Evolutionary conservation across 2,113 vertebrate species (phyloP).

Genomic region (Cheilinus undulatus): DNA sequence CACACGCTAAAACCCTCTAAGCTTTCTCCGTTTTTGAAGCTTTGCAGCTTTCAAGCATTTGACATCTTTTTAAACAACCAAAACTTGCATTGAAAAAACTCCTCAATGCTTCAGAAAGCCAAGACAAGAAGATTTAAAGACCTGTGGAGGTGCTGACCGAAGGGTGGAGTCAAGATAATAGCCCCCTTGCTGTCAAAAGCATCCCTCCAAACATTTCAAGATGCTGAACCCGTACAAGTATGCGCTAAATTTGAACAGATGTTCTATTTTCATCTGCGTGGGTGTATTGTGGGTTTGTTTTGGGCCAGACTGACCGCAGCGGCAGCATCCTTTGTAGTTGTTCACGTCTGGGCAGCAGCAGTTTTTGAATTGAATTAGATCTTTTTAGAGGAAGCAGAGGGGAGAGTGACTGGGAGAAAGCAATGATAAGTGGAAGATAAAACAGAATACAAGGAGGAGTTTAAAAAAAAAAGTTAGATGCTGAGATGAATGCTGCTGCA

Average conservation of each 20-base stretch:
- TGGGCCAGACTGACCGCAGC: constrained; percentile 45
- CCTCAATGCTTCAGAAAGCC: neutral
- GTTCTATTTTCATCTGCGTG: constrained; percentile 57
- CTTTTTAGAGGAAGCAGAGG: constrained; percentile 13
- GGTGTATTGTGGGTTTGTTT: constrained; percentile 57
- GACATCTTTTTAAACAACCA: constrained; percentile 28
- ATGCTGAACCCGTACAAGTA: constrained; percentile 51
- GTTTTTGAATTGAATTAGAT: constrained; percentile 51
- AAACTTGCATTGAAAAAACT: neutral
- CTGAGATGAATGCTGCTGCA: neutral
- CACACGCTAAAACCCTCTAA: neutral
- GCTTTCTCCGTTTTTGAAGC: neutral
- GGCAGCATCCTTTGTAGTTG: constrained; percentile 64
- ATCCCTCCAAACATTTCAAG: constrained; percentile 57
- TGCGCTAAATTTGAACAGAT: constrained; percentile 67
- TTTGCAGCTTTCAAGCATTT: neutral
- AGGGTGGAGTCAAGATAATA: constrained; percentile 67
- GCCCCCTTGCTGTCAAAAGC: constrained; percentile 55
- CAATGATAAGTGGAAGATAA: constrained; percentile 19
- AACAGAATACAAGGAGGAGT: neutral
- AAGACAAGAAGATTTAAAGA: constrained; percentile 18
- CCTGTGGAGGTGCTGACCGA: constrained; percentile 39
- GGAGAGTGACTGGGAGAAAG: constrained; percentile 3
- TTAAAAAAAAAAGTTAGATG: neutral
- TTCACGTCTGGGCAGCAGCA: constrained; percentile 41